Conservation (phyloP, 2,797 vertebrate species). For the Bovichtus diacanthus region DNA sequence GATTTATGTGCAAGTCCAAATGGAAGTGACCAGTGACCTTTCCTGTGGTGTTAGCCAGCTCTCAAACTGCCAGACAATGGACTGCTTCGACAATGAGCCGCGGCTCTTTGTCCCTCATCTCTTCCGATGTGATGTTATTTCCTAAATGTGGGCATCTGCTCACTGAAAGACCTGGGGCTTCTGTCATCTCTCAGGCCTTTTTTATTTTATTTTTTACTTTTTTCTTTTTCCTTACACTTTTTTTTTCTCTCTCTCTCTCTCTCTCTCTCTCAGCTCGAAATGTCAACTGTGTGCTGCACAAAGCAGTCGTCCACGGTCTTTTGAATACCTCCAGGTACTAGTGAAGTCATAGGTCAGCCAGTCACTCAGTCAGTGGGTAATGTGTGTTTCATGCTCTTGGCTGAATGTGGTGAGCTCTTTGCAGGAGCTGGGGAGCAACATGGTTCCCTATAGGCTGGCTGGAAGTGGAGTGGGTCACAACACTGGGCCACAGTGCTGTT, state of each 20-base stretch:
- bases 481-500: conserved; percentile 36
- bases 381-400: conserved; percentile 76
- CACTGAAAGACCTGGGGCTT: conserved; percentile 56
- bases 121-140: conserved; percentile 77
- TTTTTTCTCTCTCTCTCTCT: conserved; percentile 43
- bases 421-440: conserved; percentile 61
- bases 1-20: conserved; percentile 82
- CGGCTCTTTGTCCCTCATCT: conserved; percentile 74
- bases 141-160: conserved; percentile 78
- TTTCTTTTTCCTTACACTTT: conserved; percentile 8
- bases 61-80: conserved; percentile 77
- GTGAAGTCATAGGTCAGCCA: conserved; percentile 83
- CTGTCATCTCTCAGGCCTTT: conserved; percentile 41
- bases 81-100: conserved; percentile 75
- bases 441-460: conserved; percentile 47
- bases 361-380: conserved; percentile 75
- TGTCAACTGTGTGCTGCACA: conserved; percentile 74
- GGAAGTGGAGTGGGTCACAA: conserved; percentile 58
- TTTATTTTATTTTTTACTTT: not conserved
- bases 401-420: conserved; percentile 59
- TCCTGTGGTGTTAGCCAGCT: conserved; percentile 74
- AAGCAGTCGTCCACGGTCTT: conserved; percentile 70
- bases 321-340: conserved; percentile 79
- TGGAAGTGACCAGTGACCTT: conserved; percentile 85
- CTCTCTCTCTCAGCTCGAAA: conserved; percentile 66